Percentiles rank a stretch among this genome's conserved stretches.
These are phyloP conservation scores for Egretta garzetta DNA, from an alignment of 2,113 vertebrate species.

Conservation along the genomic window DNA sequence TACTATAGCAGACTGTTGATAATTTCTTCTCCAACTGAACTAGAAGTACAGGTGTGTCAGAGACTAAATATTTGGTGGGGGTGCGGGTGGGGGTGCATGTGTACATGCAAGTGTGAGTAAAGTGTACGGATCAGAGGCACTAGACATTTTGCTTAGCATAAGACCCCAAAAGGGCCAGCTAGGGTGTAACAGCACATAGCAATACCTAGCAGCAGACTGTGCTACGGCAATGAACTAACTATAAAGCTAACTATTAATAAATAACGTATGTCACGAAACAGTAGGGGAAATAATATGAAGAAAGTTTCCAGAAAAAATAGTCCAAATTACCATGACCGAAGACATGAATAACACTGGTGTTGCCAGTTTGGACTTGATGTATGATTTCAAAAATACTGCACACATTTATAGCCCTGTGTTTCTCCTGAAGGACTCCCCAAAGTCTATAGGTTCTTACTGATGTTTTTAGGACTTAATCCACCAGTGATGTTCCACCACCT, in stretches of 20 bases:
- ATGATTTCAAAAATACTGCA: not conserved
- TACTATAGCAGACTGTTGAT: not conserved
- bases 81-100: no score
- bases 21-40: not conserved
- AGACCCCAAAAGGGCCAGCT: not conserved
- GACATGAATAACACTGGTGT: not conserved
- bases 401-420: not conserved
- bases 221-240: not conserved
- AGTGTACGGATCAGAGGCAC: not conserved
- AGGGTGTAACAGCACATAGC: not conserved
- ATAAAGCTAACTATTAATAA: not conserved
- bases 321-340: not conserved
- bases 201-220: not conserved
- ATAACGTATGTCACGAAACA: not conserved
- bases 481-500: not conserved
- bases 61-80: not conserved
- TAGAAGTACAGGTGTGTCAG: not conserved
- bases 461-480: not conserved
- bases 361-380: not conserved
- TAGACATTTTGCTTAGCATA: not conserved
- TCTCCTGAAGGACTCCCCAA: not conserved
- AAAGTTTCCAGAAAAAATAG: conserved; percentile 1
- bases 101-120: accelerated
- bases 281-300: not conserved
- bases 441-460: not conserved